These are phyloP conservation scores for Heliconius hermathena DNA, from an alignment of 1,140 invertebrate species.

Conservation along the genomic window DNA sequence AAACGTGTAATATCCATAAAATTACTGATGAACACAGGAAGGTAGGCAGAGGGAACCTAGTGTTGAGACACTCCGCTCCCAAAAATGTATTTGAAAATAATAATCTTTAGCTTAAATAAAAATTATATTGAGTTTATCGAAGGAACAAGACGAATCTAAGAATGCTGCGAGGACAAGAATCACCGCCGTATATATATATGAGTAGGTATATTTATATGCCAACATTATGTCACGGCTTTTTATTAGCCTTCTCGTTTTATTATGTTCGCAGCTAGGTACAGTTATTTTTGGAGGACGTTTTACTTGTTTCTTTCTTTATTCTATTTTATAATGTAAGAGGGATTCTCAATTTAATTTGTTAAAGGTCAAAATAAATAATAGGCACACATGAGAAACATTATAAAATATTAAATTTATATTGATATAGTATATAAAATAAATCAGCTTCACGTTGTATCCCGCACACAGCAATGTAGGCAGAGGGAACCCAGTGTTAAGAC, in stretches of 20 bases:
- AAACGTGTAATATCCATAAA: background rate
- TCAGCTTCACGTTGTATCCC: too few species aligned
- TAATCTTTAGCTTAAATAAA: background rate
- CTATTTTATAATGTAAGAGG: background rate
- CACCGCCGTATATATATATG: slow-evolving; percentile 8
- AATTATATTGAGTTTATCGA: too few species aligned
- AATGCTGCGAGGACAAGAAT: slow-evolving; percentile 30
- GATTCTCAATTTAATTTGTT: background rate
- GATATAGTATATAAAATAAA: too few species aligned
- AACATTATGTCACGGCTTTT: slow-evolving; percentile 52
- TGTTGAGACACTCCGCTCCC: too few species aligned
- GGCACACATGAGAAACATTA: background rate
- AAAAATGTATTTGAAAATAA: background rate
- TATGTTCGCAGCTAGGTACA: slow-evolving; percentile 53
- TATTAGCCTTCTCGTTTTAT: slow-evolving; percentile 57
- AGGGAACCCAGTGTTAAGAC: too few species aligned
- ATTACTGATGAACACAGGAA: background rate
- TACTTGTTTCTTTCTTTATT: slow-evolving; percentile 34
- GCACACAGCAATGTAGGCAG: too few species aligned
- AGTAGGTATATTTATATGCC: slow-evolving; percentile 18
- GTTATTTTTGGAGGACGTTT: slow-evolving; percentile 63
- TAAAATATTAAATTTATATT: background rate
- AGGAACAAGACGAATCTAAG: slow-evolving; percentile 17
- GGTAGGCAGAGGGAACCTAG: too few species aligned
- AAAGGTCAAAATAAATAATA: background rate